Base-by-base conservation (phyloP, 2,113 vertebrate genomes). In the Xenopus borealis region DNA sequence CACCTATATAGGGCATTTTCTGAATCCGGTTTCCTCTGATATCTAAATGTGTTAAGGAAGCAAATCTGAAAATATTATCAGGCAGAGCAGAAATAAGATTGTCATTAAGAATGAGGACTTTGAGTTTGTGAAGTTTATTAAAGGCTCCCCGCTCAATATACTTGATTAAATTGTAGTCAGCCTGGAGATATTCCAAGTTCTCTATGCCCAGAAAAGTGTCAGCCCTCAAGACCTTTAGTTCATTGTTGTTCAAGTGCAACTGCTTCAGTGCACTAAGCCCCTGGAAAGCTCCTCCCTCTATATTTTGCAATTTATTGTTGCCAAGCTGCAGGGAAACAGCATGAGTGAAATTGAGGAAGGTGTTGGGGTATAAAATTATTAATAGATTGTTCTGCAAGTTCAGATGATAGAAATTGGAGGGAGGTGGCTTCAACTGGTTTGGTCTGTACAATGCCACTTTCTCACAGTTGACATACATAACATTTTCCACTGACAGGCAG, bases 151-250 rank as follows among this genome's bases (percentile, higher is more conserved):
- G 94, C 88, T 99, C 97, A 81, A 99, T 96, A 90, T 94, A 96
- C 89, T 95, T 97, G 83, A 99, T 98, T 91, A 98, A 91, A 91
- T 99, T 99, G 91, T 98, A 98, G 94, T 99, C 97, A 78, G 96
- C 96, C 89, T 99, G 97, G 87, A 99, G 96, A 88, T 99, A 99
- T 88, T 99, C 97, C 95, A 99, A 91, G 90, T 97, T 99, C 87
- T 99, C 97, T 82, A 99, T 96, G 80, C 97, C 96, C 86, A 93
- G 89, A 85, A 99, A 98, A 85, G 96, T 97, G 92, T 99, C 96
- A 63, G 96, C 95, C 69, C 94, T 91, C 78, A 99, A 93, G 83
- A 95, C 89, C 89, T 96, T 98, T 81, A 99, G 89, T 92, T 98
- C 96, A 71, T 99, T 99, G 91, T 98, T 99, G 89, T 98, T 99